Evolutionary conservation across 2,113 vertebrate genomes (phyloP), one percentile per base, ranked within the genome.

Genomic region (Clarias gariepinus): DNA sequence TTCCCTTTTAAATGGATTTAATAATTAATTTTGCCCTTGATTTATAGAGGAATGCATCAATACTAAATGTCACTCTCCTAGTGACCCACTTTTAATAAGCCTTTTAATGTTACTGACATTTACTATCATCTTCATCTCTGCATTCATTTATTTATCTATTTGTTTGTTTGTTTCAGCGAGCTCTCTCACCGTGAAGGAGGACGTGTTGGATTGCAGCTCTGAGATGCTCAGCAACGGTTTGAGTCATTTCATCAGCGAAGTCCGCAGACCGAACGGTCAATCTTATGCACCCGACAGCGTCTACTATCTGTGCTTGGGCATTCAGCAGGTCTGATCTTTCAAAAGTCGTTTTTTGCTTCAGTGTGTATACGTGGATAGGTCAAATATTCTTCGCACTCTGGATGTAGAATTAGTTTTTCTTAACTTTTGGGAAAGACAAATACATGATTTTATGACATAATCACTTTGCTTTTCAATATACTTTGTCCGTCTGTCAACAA

Each of bases 281-380:
- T 90, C 94, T 63, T 99, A 99, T 10, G 95, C 96, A 85, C 96
- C 97, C 0, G 98, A 99, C 94, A 99, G 97, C 94, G 96, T 98
- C 92, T 97, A 99, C 90, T 99, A 98, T 92, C 96, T 99, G 93
- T 99, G 98, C 95, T 96, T 99, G 96, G 97, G 98, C 94, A 97
- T 99, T 93, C 98, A 99, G 90, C 97, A 99, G 97, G 98, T 99
- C 95, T 57, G 58, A 25, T 55, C 18, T 63, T 60, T 21, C 21
- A 53, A n/a, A 30, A 52, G 47, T 55, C 13, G 1, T 19, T 78
- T 30, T 78, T 78, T 55, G 28, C 25, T 55, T 9, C 15, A 2
- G 25, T 28, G 52, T 4, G 52, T 78, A 13, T 25, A 6, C 55
- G 7, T 47, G n/a, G 18, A 7, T 57, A n/a, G 30, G 12, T 41